phyloP scores from a whole-genome alignment of 2,888 invertebrate genomes.

The Eristalis pertinax region DNA sequence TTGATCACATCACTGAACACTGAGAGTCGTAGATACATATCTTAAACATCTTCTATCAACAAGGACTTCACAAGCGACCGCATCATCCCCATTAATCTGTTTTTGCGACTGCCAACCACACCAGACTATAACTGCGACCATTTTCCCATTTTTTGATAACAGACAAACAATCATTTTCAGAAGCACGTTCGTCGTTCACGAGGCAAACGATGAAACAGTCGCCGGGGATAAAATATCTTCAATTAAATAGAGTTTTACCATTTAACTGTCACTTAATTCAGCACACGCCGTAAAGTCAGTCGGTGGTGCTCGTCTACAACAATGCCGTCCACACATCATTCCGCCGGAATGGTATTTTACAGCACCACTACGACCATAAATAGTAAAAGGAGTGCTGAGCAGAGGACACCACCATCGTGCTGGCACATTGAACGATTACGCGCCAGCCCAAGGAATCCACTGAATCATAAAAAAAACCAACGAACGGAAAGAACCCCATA shows the following conservation, averaged over 20 bases:
- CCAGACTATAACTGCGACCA: background rate
- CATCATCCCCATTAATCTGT: background rate
- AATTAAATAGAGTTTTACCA: background rate
- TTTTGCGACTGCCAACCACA: background rate
- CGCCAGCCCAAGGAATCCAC: background rate
- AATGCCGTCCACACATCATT: background rate
- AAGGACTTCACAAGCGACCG: background rate
- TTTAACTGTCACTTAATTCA: conserved; percentile 2
- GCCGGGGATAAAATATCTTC: background rate
- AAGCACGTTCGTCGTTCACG: background rate
- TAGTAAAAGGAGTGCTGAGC: conserved; percentile 3
- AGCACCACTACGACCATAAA: background rate
- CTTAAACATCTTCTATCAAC: background rate
- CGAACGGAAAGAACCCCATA: background rate
- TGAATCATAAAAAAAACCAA: conserved; percentile 4
- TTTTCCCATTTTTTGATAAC: background rate
- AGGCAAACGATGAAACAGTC: background rate
- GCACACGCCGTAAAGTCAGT: background rate
- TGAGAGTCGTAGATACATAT: no score
- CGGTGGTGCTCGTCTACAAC: background rate
- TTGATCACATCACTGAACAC: no score
- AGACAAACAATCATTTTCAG: background rate
- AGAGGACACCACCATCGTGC: background rate
- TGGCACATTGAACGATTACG: conserved; percentile 1
- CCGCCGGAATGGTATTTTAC: background rate